Conservation (phyloP, 2,113 vertebrate genomes). For the Protobothrops flavoviridis region DNA sequence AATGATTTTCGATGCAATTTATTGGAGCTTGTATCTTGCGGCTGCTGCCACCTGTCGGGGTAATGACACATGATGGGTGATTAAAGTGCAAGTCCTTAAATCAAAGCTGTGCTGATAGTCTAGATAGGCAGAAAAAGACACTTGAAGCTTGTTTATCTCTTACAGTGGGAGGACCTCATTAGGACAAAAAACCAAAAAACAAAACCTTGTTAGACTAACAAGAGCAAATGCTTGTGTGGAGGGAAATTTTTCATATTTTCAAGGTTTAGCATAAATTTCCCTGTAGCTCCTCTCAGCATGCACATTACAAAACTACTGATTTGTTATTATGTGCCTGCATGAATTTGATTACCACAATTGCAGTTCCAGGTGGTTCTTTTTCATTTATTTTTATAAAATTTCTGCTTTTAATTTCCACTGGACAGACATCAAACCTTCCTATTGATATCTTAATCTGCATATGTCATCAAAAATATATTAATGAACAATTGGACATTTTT, state of each 20-base stretch:
- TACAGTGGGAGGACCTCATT: conserved; percentile 47
- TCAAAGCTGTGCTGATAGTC: conserved; percentile 57
- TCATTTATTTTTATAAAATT: neutral
- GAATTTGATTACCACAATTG: neutral
- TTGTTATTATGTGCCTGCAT: neutral
- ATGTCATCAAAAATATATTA: neutral
- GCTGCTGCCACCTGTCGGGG: conserved; percentile 60
- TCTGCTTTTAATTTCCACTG: neutral
- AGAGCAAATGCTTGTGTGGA: conserved; percentile 6
- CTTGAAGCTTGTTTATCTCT: conserved; percentile 37
- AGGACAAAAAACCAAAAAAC: conserved; percentile 24
- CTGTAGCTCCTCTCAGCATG: neutral
- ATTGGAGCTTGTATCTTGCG: conserved; percentile 47
- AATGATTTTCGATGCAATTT: conserved; percentile 46
- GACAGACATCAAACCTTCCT: neutral
- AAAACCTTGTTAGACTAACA: conserved; percentile 24
- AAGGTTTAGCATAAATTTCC: neutral
- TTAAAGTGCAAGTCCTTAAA: conserved; percentile 63
- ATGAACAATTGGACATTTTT: neutral
- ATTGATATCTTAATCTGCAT: neutral
- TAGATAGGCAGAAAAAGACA: conserved; percentile 53
- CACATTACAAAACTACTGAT: neutral
- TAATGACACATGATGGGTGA: conserved; percentile 68
- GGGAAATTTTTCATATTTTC: conserved; percentile 10
- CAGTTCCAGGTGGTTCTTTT: neutral